These are phyloP conservation scores for Napeogenes sylphis DNA, from an alignment of 2,888 invertebrate species.

Conservation along the genomic window DNA sequence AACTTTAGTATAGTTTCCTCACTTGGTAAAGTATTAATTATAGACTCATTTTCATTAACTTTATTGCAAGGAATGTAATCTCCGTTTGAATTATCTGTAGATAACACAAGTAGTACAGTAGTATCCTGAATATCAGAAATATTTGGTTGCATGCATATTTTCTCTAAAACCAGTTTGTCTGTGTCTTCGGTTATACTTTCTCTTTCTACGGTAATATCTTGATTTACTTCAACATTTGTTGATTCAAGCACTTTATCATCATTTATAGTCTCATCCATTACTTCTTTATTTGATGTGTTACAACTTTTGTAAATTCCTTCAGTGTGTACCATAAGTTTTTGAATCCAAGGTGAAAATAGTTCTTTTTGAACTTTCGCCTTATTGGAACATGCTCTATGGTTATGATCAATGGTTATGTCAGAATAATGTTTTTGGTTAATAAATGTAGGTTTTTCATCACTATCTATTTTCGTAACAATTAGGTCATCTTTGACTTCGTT, in stretches of 20 bases:
- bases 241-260: not conserved
- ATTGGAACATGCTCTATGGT: not conserved
- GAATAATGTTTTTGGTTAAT: not conserved
- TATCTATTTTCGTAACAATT: not conserved
- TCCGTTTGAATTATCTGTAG: not conserved
- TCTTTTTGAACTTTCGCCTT: slow-evolving; percentile 42
- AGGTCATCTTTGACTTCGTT: not conserved
- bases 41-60: not conserved
- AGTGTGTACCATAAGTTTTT: slow-evolving; percentile 49
- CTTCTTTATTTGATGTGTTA: slow-evolving; percentile 11
- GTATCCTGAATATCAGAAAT: not conserved
- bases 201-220: not conserved
- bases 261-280: not conserved
- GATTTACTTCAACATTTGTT: not conserved
- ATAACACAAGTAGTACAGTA: not conserved
- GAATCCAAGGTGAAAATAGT: slow-evolving; percentile 57
- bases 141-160: slow-evolving; percentile 3
- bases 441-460: not conserved
- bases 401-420: not conserved
- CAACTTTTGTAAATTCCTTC: slow-evolving; percentile 39
- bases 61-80: not conserved
- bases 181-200: not conserved
- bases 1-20: not conserved
- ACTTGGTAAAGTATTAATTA: not conserved
- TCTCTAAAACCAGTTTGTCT: not conserved